Conservation (phyloP, 2,888 invertebrate genomes). For the Ryuthela nishihirai region DNA sequence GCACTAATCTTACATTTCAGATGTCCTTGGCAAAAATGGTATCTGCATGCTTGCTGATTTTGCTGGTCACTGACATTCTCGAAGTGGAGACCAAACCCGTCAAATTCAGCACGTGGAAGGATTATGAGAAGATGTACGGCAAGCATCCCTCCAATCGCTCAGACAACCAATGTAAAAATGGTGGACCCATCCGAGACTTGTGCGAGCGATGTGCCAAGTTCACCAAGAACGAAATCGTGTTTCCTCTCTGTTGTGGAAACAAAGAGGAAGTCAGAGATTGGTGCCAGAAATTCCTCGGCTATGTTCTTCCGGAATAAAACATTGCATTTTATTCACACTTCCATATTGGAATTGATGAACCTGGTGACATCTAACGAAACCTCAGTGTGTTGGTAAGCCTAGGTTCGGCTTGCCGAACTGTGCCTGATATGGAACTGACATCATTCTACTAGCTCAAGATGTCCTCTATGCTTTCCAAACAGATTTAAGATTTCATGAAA, state of each 20-base stretch:
- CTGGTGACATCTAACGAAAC: too few species aligned
- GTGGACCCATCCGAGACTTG: slow-evolving; percentile 17
- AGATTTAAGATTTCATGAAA: too few species aligned
- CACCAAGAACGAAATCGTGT: slow-evolving; percentile 29
- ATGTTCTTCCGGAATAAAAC: slow-evolving; percentile 9
- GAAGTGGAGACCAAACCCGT: slow-evolving; percentile 19
- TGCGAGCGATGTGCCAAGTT: slow-evolving; percentile 34
- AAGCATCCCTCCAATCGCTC: slow-evolving; percentile 4
- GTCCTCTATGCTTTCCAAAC: too few species aligned
- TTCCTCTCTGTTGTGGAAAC: slow-evolving; percentile 22
- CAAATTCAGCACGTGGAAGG: slow-evolving; percentile 25
- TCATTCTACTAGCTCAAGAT: too few species aligned
- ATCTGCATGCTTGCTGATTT: too few species aligned
- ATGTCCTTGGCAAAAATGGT: too few species aligned
- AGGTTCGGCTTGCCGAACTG: too few species aligned
- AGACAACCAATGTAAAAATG: slow-evolving; percentile 28
- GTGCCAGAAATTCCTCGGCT: slow-evolving; percentile 25
- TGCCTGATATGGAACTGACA: too few species aligned
- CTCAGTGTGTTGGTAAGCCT: too few species aligned
- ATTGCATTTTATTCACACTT: too few species aligned
- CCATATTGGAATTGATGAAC: too few species aligned
- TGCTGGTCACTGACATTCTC: slow-evolving; percentile 1
- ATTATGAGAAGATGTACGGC: slow-evolving; percentile 13
- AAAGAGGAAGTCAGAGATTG: slow-evolving; percentile 15
- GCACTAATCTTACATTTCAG: too few species aligned